Base-by-base conservation (phyloP, 2,113 vertebrate genomes). In the Eolophus roseicapilla region DNA sequence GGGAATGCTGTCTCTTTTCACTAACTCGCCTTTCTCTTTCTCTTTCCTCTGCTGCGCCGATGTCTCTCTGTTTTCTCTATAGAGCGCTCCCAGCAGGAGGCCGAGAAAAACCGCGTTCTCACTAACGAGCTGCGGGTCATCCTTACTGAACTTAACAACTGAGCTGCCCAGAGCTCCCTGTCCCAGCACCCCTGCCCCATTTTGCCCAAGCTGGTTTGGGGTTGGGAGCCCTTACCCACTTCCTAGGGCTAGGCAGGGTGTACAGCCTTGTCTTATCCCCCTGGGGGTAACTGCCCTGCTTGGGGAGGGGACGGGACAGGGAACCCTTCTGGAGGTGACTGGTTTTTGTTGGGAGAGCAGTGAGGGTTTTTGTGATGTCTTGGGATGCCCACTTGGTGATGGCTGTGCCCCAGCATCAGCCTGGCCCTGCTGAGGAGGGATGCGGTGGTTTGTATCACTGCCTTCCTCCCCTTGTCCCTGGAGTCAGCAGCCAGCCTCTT, bases 101-200 rank as follows among this genome's bases (percentile, higher is more conserved):
- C 92, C 7, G 97, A 97, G 94, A 98, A 95, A 98, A 97, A 96
- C 93, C 95, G 95, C 3, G 59, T 98, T 95, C 97, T 97, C 91
- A 97, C 94, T 97, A 98, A 96, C 1, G 97, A 98, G 79, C 97
- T 98, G 71, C 96, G 96, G 92, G 97, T 97, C 80, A 96, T 98
- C 93, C 97, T 98, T 70, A 97, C 95, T 7, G 97, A 98, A 86
- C 97, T 98, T 92, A 97, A 97, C 97, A 97, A 96, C 97, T 98
- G 96, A 98, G 92, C 60, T 81, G 65, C 63, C 62, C 35, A 59
- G 31, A 84, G 37, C 35, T 71, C 93, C 76, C 63, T 6, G 17
- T 67, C 46, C 44, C 92, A 82, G 88, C 91, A 62, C 75, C 71
- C 29, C 52, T 88, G 63, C 37, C 44, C 24, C 1, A 0, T 73